Evolutionary conservation across 2,888 invertebrate species (phyloP).

Genomic region (Spicauda simplicius): DNA sequence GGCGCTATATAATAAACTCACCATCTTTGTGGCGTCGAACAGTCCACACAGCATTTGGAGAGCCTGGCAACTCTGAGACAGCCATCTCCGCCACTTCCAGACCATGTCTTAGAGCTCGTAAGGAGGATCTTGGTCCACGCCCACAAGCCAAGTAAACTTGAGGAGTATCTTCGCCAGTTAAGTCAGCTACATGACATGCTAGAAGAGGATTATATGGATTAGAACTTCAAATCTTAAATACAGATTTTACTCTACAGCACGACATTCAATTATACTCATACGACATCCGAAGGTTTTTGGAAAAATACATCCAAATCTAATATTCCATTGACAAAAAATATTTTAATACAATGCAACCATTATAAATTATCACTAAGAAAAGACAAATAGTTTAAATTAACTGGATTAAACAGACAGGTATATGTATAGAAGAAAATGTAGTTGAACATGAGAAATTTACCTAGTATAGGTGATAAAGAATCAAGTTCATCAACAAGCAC

Average conservation of each 20-base stretch:
- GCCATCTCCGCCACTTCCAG: constrained; percentile 99
- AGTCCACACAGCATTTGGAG: constrained; percentile 99
- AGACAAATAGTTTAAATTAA: too few species aligned
- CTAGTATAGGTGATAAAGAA: constrained; percentile 96
- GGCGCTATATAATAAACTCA: constrained; percentile 79
- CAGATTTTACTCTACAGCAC: too few species aligned
- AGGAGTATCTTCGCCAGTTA: constrained; percentile 99
- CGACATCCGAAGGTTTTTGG: too few species aligned
- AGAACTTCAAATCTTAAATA: too few species aligned
- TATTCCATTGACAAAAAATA: too few species aligned
- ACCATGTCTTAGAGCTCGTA: constrained; percentile 97
- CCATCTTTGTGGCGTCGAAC: constrained; percentile 98
- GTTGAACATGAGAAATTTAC: constrained; percentile 68
- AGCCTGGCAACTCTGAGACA: constrained; percentile 99
- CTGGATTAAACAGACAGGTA: too few species aligned
- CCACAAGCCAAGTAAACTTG: constrained; percentile 99
- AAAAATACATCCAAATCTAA: too few species aligned
- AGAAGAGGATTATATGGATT: neutral
- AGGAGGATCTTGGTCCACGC: constrained; percentile 96
- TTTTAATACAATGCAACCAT: too few species aligned
- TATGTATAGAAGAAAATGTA: too few species aligned
- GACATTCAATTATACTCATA: too few species aligned
- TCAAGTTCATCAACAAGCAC: constrained; percentile 99
- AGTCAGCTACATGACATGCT: constrained; percentile 95
- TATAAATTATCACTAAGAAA: neutral